Conservation (phyloP, 1,140 invertebrate genomes). For the Hermetia illucens region DNA sequence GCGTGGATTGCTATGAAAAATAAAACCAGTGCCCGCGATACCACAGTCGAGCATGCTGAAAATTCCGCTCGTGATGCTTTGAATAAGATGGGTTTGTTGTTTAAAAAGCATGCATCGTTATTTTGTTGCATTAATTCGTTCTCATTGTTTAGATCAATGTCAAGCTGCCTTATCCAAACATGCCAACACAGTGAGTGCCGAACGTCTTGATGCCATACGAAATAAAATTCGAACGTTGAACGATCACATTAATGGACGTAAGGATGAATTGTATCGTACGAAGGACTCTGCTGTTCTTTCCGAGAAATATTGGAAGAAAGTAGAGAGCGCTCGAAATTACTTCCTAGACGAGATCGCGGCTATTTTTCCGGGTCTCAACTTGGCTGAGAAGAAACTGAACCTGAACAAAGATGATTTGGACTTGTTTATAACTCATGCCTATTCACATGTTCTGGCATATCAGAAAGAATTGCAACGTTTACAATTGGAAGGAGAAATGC, state of each 20-base stretch:
- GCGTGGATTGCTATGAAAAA: conserved; percentile 44
- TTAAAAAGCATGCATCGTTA: no score
- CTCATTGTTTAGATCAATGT: conserved; percentile 16
- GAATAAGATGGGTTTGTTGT: conserved; percentile 25
- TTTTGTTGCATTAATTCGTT: conserved; percentile 3
- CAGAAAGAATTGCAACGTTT: conserved; percentile 57
- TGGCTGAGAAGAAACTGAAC: conserved; percentile 46
- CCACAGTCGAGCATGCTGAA: conserved; percentile 36
- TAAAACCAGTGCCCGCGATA: conserved; percentile 37
- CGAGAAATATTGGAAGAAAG: conserved; percentile 55
- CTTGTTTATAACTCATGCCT: conserved; percentile 49
- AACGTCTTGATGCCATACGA: conserved; percentile 29
- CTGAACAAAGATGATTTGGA: conserved; percentile 49
- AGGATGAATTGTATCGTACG: conserved; percentile 40
- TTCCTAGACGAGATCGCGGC: conserved; percentile 58
- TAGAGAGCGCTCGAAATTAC: conserved; percentile 46
- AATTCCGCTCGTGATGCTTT: conserved; percentile 26
- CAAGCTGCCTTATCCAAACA: conserved; percentile 35
- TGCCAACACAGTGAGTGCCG: conserved; percentile 31
- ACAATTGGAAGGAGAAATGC: conserved; percentile 45
- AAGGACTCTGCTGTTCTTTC: conserved; percentile 39
- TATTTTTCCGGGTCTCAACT: conserved; percentile 53
- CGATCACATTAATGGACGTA: conserved; percentile 41
- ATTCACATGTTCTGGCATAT: conserved; percentile 46
- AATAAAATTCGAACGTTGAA: conserved; percentile 47